phyloP scores from a whole-genome alignment of 2,113 vertebrate genomes.

The pig (Sus scrofa) region T2T-Sscrofa CM000823.6:13705501-13706000 shows the following conservation, averaged over 20 bases:
- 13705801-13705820: too few species aligned
- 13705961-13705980: not conserved
- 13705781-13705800: too few species aligned
- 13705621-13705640: not conserved
- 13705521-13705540: not conserved
- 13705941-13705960: not conserved
- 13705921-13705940: not conserved
- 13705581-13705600: not conserved
- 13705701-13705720: not conserved
- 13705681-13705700: not conserved
- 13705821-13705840: not conserved
- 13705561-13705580: not conserved
- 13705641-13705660: not conserved
- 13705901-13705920: not conserved
- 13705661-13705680: not conserved
- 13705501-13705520: not conserved
- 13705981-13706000: not conserved
- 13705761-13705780: too few species aligned
- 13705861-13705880: not conserved
- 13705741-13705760: too few species aligned
- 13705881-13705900: not conserved
- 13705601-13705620: not conserved
- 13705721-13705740: too few species aligned
- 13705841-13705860: not conserved
- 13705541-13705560: not conserved